Conservation (phyloP, 2,113 vertebrate species). For the Grammomys dolichurus region DNA sequence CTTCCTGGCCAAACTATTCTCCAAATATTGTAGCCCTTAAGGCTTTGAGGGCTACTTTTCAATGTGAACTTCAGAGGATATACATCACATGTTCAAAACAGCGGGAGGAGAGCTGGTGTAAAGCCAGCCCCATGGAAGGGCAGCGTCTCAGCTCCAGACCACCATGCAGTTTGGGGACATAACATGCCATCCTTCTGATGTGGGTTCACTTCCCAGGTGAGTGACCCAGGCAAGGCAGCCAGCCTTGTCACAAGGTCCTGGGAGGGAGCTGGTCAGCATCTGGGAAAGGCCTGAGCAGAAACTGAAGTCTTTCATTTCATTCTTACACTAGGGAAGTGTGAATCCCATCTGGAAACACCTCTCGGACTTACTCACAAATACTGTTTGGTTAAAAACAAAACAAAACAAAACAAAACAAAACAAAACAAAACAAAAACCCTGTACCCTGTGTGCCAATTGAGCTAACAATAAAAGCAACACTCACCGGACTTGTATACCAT, state of each 20-base stretch:
- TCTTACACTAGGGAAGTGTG: not conserved
- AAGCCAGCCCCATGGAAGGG: not conserved
- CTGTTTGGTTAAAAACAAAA: not conserved
- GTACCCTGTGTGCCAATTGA: too few species aligned
- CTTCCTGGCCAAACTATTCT: not conserved
- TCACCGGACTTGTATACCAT: not conserved
- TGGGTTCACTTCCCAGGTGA: not conserved
- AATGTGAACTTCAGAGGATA: not conserved
- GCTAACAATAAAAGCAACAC: not conserved
- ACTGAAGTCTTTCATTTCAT: not conserved
- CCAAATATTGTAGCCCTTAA: not conserved
- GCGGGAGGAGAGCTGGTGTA: not conserved
- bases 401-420: not conserved
- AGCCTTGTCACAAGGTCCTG: not conserved
- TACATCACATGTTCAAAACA: not conserved
- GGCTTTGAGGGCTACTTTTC: not conserved
- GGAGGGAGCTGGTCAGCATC: not conserved
- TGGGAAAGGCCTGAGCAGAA: not conserved
- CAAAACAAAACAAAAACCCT: not conserved
- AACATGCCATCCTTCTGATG: not conserved
- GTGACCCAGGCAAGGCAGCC: not conserved
- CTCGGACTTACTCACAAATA: not conserved
- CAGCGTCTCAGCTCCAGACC: not conserved
- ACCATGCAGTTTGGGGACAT: not conserved
- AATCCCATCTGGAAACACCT: not conserved